Base-by-base conservation (phyloP, 2,797 vertebrate genomes). In the Brachyrhaphis roseni region DNA sequence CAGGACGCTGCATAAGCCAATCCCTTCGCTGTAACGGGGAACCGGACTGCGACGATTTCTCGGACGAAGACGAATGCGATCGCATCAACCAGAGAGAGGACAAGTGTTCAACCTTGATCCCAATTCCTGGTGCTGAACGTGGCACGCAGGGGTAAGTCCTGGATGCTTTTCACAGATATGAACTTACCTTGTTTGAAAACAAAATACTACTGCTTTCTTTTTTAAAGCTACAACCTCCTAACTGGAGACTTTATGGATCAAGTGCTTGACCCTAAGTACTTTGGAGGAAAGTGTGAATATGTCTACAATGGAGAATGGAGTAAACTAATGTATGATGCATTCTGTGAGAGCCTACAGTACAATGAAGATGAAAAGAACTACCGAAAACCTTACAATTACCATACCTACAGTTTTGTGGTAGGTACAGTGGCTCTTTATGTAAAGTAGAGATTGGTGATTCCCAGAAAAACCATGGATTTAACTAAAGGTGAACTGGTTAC, bases 261-360 rank as follows among this genome's bases (percentile, higher is more conserved):
- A 0, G 82, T 97, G 0, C 94, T 98, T 0, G 98, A 99, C 43
- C 92, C 93, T 0, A 85, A 10, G 0, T 99, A 96, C 87, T 97
- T 93, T 8, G 98, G 97, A 4, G 98, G 98, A 47, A 43, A 90
- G 34, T 99, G 98, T 89, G 97, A 99, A 88, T 96, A 94, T 0
- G 95, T 99, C 49, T 99, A 99, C 77, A 99, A 99, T 0, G 98
- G 97, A 0, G 97, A 99, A 66, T 99, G 98, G 98, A 95, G 96
- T 78, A 95, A 96, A 77, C 95, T 98, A 80, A 92, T 76, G 0
- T 99, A 98, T 0, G 96, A 99, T 0, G 45, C 96, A 0, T 78
- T 92, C 43, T 99, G 98, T 28, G 98, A 99, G 85, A 96, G 74
- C 6, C 94, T 99, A 72, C 93, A 96, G 82, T 97, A 98, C 2